phyloP scores from a whole-genome alignment of 1,140 invertebrate genomes.

The Eubasilissa regina region DNA sequence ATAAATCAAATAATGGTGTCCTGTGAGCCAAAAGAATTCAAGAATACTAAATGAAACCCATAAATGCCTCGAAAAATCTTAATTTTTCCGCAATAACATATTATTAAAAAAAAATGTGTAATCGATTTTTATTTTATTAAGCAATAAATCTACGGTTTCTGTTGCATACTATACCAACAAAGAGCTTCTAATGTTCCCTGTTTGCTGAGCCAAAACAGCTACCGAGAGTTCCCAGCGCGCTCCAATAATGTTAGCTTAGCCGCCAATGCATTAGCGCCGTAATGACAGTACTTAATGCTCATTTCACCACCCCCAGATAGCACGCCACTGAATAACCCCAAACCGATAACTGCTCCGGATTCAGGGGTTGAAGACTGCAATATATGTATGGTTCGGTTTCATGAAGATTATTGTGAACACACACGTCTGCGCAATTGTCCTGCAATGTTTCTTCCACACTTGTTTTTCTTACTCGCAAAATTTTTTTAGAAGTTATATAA shows the following conservation, averaged over 20 bases:
- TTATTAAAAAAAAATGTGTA: too few species aligned
- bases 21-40: too few species aligned
- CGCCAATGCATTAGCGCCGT: slow-evolving; percentile 52
- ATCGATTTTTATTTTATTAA: background rate
- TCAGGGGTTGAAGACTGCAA: background rate
- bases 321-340: background rate
- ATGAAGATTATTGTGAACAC: too few species aligned
- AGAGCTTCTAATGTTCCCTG: background rate
- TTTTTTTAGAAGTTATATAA: too few species aligned
- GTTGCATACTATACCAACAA: background rate
- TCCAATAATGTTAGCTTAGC: slow-evolving; percentile 49
- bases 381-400: too few species aligned
- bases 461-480: too few species aligned
- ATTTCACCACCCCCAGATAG: slow-evolving; percentile 43
- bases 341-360: slow-evolving; percentile 30
- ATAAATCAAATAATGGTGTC: too few species aligned
- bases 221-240: background rate
- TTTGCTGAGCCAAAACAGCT: slow-evolving; percentile 19
- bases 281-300: slow-evolving; percentile 54
- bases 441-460: too few species aligned
- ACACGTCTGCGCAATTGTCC: too few species aligned
- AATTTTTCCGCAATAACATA: too few species aligned
- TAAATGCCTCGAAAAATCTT: too few species aligned
- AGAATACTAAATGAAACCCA: too few species aligned
- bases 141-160: slow-evolving; percentile 6